A percentile compares a stretch with the other conserved stretches of the same genome.
These are phyloP conservation scores for Sceloporus undulatus DNA, from an alignment of 2,113 vertebrate species.

Conservation along the genomic window DNA sequence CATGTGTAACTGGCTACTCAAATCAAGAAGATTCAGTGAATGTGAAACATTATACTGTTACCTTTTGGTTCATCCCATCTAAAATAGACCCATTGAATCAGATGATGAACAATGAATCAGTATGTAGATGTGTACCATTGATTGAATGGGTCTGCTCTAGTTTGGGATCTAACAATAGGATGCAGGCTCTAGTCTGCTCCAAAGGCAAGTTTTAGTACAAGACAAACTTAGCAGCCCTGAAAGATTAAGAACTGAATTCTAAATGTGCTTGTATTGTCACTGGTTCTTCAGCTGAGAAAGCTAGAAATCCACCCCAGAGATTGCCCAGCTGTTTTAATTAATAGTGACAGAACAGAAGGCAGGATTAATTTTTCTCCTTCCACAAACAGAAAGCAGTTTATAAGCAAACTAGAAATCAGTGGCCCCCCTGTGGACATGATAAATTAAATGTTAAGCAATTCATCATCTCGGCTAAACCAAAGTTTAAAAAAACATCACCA, in stretches of 20 bases:
- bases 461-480: constrained; percentile 13
- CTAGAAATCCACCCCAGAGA: constrained; percentile 17
- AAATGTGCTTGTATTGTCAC: constrained; percentile 10
- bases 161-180: too few species aligned
- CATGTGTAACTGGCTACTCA: too few species aligned
- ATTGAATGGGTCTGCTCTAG: too few species aligned
- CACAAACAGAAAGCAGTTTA: constrained; percentile 52
- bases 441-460: constrained; percentile 41
- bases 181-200: background rate
- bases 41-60: background rate
- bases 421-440: constrained; percentile 52
- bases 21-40: background rate
- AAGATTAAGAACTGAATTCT: background rate
- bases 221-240: background rate
- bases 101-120: too few species aligned
- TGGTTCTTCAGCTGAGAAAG: background rate
- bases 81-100: too few species aligned
- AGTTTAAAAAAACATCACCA: constrained; percentile 19
- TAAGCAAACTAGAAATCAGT: constrained; percentile 52
- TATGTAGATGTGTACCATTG: too few species aligned
- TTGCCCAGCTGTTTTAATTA: constrained; percentile 55
- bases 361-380: constrained; percentile 26
- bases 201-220: background rate
- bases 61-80: too few species aligned
- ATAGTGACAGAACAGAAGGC: constrained; percentile 36